Conservation (phyloP, 1,140 invertebrate species). For the Trichoplusia ni region DNA sequence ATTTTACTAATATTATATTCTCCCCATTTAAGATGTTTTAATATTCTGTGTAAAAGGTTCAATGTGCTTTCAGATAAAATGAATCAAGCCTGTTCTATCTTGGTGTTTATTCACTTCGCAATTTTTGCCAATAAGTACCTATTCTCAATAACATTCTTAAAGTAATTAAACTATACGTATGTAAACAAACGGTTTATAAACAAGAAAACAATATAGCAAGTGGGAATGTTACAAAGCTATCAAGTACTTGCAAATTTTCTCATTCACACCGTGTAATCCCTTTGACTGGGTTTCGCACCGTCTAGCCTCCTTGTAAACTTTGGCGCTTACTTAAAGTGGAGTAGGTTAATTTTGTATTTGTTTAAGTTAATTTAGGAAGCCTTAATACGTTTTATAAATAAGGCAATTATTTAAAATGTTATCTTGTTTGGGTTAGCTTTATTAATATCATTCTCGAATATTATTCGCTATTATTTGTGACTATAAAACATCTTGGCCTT, state of each 20-base stretch:
- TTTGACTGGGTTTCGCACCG: slow-evolving; percentile 50
- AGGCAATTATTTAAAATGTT: too few relatives aligned
- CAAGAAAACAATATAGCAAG: neutral
- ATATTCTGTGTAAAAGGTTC: slow-evolving; percentile 36
- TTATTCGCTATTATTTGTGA: too few relatives aligned
- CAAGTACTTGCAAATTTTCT: slow-evolving; percentile 51
- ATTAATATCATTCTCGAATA: too few relatives aligned
- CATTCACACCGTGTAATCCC: slow-evolving; percentile 59
- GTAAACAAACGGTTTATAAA: neutral
- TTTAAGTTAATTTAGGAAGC: neutral
- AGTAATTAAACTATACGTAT: too few relatives aligned
- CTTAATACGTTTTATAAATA: neutral
- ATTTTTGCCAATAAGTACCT: too few relatives aligned
- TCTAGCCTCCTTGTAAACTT: slow-evolving; percentile 48
- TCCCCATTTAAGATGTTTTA: slow-evolving; percentile 40
- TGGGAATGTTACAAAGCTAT: slow-evolving; percentile 9
- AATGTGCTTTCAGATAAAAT: neutral
- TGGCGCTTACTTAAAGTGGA: slow-evolving; percentile 44
- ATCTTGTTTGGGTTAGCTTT: too few relatives aligned
- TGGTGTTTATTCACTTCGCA: neutral
- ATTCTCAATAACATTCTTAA: too few relatives aligned
- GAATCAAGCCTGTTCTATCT: neutral
- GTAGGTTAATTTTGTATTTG: slow-evolving; percentile 33
- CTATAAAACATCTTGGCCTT: too few relatives aligned
- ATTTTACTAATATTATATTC: slow-evolving; percentile 72